Conservation (phyloP, 2,888 invertebrate species). For the Cheilosia soror region DNA sequence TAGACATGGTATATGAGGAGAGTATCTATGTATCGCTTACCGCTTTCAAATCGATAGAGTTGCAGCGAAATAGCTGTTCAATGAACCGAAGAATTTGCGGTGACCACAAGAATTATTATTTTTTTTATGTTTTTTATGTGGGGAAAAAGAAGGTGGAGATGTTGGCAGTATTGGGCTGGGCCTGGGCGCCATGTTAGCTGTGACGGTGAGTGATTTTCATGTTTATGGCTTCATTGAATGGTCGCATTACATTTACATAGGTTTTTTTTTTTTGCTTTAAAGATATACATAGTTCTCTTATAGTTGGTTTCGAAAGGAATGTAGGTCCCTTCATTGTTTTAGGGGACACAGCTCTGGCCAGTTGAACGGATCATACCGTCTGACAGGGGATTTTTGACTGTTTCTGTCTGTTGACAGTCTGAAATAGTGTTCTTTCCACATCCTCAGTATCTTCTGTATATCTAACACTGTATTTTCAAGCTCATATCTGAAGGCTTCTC, state of each 20-base stretch:
- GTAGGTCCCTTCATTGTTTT: no score
- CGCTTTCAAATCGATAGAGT: slow-evolving; percentile 19
- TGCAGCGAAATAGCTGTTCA: slow-evolving; percentile 37
- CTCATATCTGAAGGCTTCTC: no score
- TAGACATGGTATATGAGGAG: neutral
- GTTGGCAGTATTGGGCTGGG: neutral
- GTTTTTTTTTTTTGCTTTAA: no score
- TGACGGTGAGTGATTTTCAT: neutral
- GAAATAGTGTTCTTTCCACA: no score
- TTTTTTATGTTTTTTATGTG: neutral
- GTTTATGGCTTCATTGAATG: neutral
- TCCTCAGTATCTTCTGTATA: no score
- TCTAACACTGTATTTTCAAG: no score
- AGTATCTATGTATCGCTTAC: neutral
- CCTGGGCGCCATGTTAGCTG: neutral
- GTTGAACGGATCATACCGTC: no score
- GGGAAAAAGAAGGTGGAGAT: neutral
- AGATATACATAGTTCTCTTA: no score
- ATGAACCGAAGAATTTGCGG: slow-evolving; percentile 19
- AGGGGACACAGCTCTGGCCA: no score
- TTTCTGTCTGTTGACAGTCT: no score
- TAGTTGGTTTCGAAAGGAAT: no score
- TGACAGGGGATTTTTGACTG: no score
- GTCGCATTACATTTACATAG: neutral
- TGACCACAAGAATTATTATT: slow-evolving; percentile 56